Percentiles rank a stretch among this genome's conserved stretches.
Conservation (phyloP, 2,113 vertebrate genomes). For the Pelecanus crispus region DNA sequence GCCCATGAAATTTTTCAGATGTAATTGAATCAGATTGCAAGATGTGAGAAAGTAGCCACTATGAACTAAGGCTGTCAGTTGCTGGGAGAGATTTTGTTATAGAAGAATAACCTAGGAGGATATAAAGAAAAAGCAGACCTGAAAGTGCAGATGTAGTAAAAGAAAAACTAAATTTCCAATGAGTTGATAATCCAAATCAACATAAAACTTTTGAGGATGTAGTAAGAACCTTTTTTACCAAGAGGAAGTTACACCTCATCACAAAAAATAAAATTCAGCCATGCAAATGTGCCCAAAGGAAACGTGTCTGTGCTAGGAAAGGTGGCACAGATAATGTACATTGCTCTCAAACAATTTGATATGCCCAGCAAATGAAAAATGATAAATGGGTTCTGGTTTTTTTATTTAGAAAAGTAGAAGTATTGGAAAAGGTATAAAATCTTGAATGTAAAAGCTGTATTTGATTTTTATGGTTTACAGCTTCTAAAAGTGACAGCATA, state of each 20-base stretch:
- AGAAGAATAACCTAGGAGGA: not conserved
- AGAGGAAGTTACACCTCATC: not conserved
- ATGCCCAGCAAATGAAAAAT: not conserved
- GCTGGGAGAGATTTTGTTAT: not conserved
- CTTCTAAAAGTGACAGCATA: not conserved
- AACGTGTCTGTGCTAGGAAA: not conserved
- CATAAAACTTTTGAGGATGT: not conserved
- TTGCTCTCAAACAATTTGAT: not conserved
- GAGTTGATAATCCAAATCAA: not conserved
- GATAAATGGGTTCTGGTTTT: not conserved
- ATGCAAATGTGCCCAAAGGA: not conserved
- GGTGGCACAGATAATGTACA: not conserved
- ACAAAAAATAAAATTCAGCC: not conserved
- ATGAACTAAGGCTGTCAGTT: not conserved
- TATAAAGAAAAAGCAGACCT: not conserved
- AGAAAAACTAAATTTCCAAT: not conserved
- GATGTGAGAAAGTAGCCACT: not conserved
- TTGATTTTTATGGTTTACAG: not conserved
- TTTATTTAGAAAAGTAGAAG: not conserved
- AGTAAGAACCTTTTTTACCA: not conserved
- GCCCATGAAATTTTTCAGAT: not conserved
- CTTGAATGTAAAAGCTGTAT: not conserved
- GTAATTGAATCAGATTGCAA: not conserved
- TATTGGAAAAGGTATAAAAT: not conserved
- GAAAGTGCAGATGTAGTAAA: not conserved